Base-by-base conservation (phyloP, 1,140 invertebrate genomes). In the Hesperophylax magnus region DNA sequence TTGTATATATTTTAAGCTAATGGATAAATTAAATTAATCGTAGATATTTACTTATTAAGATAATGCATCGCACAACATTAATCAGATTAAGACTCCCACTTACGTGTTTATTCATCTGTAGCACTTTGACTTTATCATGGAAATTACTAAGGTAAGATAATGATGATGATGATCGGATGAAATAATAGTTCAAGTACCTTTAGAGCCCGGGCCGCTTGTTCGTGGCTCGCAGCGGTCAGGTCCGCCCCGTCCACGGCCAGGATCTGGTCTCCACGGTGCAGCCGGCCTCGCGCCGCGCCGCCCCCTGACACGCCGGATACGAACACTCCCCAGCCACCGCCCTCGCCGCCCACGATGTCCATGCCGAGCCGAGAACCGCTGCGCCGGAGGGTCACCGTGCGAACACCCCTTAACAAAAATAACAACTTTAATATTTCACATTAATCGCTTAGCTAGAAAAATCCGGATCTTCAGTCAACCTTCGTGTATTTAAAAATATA, bases 291-390 rank as follows among this genome's bases (percentile, higher is more conserved):
- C 1, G 98, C 98, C 1, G 98, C 96, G 63, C 98, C 98, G 47
- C 97, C 98, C 82, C 96, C 94, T 85, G 98, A 89, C 76, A 99
- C 98, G 85, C 98, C 99, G n/a, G 97, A 99, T 74, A 99, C 96
- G 71, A 90, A 90, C 3, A 90, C 89, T 5, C 89, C 89, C 79
- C 81, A 80, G 52, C 83, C 98, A 17, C 97, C 97, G 91, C 99
- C 98, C 88, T 99, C 97, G 65, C 98, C 98, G 54, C 98, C 98
- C 39, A 99, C 97, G 83, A 99, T 99, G 87, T 99, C 99, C 91
- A 99, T 99, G 58, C 98, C 98, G 67, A 99, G 92, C 53, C 95
- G 93, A 18, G 89, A 90, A 7, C 89, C 89, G 0, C 88, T 88
- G 1, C 89, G 86, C 2, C 89, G 86, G 0, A 90, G 84, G 0